Conservation (phyloP, 2,113 vertebrate species). For the Triplophysa dalaica region DNA sequence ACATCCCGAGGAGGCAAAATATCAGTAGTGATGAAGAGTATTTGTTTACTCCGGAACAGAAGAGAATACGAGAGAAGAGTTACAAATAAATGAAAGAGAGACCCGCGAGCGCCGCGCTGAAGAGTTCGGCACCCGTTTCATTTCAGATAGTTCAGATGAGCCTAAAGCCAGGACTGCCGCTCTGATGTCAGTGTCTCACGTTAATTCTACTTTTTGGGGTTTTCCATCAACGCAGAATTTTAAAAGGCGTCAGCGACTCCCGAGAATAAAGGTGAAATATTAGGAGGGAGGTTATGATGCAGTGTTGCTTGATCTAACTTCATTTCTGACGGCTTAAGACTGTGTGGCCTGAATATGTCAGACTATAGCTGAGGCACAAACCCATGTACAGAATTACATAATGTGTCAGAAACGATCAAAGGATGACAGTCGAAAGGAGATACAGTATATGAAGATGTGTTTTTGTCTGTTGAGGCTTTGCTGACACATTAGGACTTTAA, state of each 20-base stretch:
- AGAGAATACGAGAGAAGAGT: not conserved
- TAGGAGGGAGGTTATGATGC: not conserved
- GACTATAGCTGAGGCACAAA: not conserved
- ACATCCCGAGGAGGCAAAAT: not conserved
- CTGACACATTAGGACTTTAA: slow-evolving; percentile 15
- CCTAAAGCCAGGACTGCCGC: not conserved
- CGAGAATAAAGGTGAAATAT: slow-evolving; percentile 18
- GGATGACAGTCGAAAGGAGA: not conserved
- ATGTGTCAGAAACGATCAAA: slow-evolving; percentile 10
- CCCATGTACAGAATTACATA: not conserved
- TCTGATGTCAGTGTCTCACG: not conserved
- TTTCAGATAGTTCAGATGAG: not conserved
- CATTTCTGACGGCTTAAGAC: not conserved
- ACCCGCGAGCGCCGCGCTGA: not conserved
- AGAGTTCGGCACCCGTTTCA: not conserved
- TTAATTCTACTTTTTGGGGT: not conserved
- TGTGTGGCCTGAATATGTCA: not conserved
- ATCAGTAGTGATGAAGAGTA: not conserved
- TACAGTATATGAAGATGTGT: not conserved
- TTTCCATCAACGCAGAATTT: not conserved
- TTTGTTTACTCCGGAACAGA: not conserved
- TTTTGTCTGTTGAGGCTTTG: not conserved
- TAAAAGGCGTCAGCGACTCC: not conserved
- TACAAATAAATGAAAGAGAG: not conserved
- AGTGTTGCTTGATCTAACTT: not conserved